Conservation (phyloP, 2,113 vertebrate species). For the Proteles cristata region DNA sequence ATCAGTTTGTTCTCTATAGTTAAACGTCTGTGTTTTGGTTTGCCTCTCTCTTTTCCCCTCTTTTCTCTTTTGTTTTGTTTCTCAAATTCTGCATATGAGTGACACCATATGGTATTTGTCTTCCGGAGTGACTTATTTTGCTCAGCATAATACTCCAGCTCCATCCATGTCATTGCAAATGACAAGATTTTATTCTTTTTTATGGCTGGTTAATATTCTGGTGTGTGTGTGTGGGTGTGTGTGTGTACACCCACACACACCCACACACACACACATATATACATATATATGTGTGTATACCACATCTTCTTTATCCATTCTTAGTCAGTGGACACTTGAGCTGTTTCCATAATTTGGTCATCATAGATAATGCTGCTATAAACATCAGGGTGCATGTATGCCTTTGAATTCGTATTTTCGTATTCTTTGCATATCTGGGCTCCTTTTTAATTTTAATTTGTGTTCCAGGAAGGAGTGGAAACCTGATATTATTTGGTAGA, state of each 20-base stretch:
- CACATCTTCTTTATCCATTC: neutral
- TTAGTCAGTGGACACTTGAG: neutral
- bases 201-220: neutral
- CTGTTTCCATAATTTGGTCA: neutral
- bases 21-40: neutral
- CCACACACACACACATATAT: too few relatives aligned
- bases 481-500: neutral
- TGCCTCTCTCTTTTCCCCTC: neutral
- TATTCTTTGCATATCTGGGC: neutral
- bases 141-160: neutral
- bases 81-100: neutral
- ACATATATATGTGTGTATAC: neutral
- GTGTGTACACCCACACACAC: neutral
- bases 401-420: neutral
- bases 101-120: neutral
- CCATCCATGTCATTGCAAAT: neutral
- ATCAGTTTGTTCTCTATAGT: neutral
- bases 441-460: conserved; percentile 59
- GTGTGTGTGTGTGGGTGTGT: neutral
- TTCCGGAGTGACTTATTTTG: neutral
- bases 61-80: neutral
- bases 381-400: neutral
- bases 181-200: neutral
- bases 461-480: conserved; percentile 4
- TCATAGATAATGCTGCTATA: neutral